These are phyloP conservation scores for Hippoglossus stenolepis DNA, from an alignment of 2,113 vertebrate genomes.

Conservation along the genomic window DNA sequence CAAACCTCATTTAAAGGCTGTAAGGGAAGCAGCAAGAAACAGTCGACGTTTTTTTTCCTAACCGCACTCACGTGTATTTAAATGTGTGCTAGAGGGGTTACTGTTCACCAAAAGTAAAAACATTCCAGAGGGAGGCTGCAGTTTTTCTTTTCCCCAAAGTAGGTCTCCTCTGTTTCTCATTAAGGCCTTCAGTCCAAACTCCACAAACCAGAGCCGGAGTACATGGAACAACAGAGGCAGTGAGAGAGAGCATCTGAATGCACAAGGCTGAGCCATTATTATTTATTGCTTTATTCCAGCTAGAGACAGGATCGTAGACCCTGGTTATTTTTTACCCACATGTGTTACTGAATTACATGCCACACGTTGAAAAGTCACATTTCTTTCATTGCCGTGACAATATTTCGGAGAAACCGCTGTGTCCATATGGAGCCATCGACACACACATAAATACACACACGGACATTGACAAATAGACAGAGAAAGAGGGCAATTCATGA, in stretches of 20 bases:
- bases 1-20: background rate
- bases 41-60: background rate
- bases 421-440: background rate
- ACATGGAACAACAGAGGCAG: conserved; percentile 2
- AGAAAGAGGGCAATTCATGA: background rate
- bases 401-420: background rate
- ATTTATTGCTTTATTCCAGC: background rate
- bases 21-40: background rate
- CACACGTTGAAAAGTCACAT: background rate
- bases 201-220: conserved; percentile 24
- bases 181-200: conserved; percentile 31
- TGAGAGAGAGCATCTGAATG: background rate
- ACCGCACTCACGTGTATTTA: background rate
- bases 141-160: conserved; percentile 45
- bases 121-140: conserved; percentile 51
- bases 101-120: conserved; percentile 51
- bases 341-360: background rate
- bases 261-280: background rate
- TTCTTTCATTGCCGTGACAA: background rate
- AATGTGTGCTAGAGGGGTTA: conserved; percentile 11
- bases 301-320: background rate
- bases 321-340: background rate
- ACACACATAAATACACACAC: background rate
- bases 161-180: conserved; percentile 68
- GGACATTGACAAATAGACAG: background rate